phyloP scores from a whole-genome alignment of 1,140 invertebrate species.

The Zaprionus lachaisei region DNA sequence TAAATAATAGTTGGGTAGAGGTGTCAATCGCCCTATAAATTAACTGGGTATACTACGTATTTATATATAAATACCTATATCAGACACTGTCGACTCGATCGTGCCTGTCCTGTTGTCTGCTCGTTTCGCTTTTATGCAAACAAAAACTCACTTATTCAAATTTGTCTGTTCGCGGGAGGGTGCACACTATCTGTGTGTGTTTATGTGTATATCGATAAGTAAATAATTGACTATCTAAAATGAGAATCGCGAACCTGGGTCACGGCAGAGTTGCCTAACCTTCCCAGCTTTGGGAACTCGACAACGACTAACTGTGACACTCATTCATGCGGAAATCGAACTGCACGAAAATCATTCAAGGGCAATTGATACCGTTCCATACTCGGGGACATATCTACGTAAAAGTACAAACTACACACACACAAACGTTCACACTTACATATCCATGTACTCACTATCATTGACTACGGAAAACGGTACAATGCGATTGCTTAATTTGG shows the following conservation, averaged over 20 bases:
- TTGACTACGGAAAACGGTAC: conserved; percentile 28
- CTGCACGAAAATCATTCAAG: conserved; percentile 36
- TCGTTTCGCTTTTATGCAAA: conserved; percentile 6
- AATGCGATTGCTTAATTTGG: conserved; percentile 59
- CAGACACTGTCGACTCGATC: not conserved
- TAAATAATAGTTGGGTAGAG: not conserved
- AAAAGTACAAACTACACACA: not conserved
- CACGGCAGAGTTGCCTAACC: conserved; percentile 39
- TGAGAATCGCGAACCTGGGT: conserved; percentile 33
- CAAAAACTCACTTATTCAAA: conserved; percentile 5
- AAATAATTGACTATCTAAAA: conserved; percentile 14
- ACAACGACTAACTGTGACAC: conserved; percentile 56
- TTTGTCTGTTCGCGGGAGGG: not conserved
- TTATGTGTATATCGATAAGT: not conserved
- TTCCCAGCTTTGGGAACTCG: conserved; percentile 30
- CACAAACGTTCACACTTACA: not conserved
- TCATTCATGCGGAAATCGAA: conserved; percentile 71
- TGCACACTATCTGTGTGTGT: not conserved
- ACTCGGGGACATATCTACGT: conserved; percentile 31
- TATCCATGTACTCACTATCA: conserved; percentile 15
- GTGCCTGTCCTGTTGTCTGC: not conserved
- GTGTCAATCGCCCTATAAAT: not conserved
- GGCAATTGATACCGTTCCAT: conserved; percentile 40
- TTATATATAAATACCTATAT: not conserved
- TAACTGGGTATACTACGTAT: not conserved